These are phyloP conservation scores for Rhynchopsitta pachyrhyncha DNA, from an alignment of 2,113 vertebrate species.

Conservation along the genomic window DNA sequence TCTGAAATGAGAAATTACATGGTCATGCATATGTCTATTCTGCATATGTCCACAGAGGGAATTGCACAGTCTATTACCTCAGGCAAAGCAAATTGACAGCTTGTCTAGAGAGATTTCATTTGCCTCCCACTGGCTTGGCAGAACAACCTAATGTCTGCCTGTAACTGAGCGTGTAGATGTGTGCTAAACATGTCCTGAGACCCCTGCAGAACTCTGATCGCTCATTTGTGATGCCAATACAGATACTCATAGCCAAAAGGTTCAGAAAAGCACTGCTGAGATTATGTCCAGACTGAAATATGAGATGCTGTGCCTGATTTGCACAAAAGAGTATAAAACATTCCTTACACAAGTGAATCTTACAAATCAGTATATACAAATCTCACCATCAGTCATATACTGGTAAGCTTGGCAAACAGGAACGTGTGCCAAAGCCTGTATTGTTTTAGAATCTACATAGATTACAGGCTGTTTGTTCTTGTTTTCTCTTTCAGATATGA, in stretches of 20 bases:
- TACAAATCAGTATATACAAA: rapidly evolving
- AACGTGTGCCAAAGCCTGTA: not conserved
- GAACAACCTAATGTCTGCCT: not conserved
- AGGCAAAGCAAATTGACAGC: constrained; percentile 48
- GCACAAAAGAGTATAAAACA: not conserved
- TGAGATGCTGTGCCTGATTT: not conserved
- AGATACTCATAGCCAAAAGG: not conserved
- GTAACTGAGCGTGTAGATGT: not conserved
- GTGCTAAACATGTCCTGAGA: not conserved
- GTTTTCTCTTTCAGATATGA: not conserved
- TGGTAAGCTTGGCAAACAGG: not conserved
- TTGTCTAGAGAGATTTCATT: constrained; percentile 48
- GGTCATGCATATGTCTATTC: not conserved
- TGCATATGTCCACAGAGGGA: not conserved
- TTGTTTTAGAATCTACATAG: not conserved
- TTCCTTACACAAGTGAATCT: not conserved
- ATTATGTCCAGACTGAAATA: not conserved
- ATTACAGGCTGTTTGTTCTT: not conserved
- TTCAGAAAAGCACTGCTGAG: not conserved
- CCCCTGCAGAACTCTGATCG: not conserved
- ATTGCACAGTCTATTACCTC: constrained; percentile 24
- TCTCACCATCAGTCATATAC: not conserved
- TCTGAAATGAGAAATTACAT: constrained; percentile 33
- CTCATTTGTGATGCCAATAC: not conserved
- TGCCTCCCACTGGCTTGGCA: constrained; percentile 32